Evolutionary conservation across 2,888 invertebrate genomes (phyloP).

Genomic region (Pecten maximus): DNA sequence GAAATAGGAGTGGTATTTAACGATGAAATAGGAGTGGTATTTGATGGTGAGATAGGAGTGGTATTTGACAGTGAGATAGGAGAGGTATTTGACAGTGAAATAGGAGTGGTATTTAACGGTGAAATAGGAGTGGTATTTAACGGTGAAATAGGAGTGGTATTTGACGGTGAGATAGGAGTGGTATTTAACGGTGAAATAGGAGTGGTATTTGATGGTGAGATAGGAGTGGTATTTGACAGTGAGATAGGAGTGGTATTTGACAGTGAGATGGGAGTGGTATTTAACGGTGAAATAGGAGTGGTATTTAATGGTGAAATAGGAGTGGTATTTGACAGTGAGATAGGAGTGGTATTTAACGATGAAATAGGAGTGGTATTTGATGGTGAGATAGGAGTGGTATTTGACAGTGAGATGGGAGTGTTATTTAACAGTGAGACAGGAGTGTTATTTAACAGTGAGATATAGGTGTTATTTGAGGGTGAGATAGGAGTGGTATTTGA

Average conservation of each 20-base stretch:
- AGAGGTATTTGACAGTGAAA: constrained; percentile 1
- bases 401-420: background rate
- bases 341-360: background rate
- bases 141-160: background rate
- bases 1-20: background rate
- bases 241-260: background rate
- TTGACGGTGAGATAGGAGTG: background rate
- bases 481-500: background rate
- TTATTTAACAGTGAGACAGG: background rate
- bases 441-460: background rate
- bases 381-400: no score
- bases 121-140: background rate
- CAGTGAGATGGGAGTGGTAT: background rate
- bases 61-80: background rate
- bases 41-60: background rate
- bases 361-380: no score
- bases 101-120: background rate
- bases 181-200: background rate
- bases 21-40: background rate
- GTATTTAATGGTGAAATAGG: background rate
- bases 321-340: background rate
- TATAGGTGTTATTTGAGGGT: no score
- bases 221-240: constrained; percentile 22
- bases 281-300: background rate
- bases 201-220: background rate